Evolutionary conservation across 2,888 invertebrate species (phyloP).

Genomic region (Parnassius orleans): DNA sequence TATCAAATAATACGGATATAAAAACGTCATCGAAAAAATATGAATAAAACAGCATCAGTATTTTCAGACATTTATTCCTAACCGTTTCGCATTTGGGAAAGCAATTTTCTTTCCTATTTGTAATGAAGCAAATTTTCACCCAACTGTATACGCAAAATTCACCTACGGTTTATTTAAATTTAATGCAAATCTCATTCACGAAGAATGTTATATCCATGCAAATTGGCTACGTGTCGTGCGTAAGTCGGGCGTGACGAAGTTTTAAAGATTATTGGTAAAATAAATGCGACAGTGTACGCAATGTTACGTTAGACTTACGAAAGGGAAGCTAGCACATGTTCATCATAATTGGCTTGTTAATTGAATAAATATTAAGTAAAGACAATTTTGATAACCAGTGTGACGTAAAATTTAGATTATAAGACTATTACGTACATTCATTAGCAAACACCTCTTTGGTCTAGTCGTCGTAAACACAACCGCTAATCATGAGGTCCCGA

Average conservation of each 20-base stretch:
- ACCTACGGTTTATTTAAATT: slow-evolving; percentile 27
- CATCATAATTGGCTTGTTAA: too few relatives aligned
- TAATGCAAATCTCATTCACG: slow-evolving; percentile 37
- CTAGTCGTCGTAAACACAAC: too few relatives aligned
- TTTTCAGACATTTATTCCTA: slow-evolving; percentile 14
- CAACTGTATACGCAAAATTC: slow-evolving; percentile 20
- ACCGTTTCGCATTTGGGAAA: slow-evolving; percentile 18
- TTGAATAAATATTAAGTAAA: too few relatives aligned
- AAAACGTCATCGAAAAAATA: too few relatives aligned
- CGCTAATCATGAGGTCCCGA: too few relatives aligned
- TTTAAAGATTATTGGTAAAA: slow-evolving; percentile 11
- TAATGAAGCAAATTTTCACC: slow-evolving; percentile 22
- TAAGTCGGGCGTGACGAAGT: slow-evolving; percentile 36
- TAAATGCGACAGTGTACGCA: neutral
- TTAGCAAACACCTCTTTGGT: too few relatives aligned
- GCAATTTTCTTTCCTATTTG: slow-evolving; percentile 20
- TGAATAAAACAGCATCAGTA: neutral
- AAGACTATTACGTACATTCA: too few relatives aligned
- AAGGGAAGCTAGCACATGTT: too few relatives aligned
- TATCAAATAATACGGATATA: too few relatives aligned
- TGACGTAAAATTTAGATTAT: too few relatives aligned
- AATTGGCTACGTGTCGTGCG: slow-evolving; percentile 39
- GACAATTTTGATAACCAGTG: too few relatives aligned
- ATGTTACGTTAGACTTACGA: too few relatives aligned
- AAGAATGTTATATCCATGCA: slow-evolving; percentile 44